Base-by-base conservation (phyloP, 1,140 invertebrate species). In the Philopotamus ludificatus region DNA sequence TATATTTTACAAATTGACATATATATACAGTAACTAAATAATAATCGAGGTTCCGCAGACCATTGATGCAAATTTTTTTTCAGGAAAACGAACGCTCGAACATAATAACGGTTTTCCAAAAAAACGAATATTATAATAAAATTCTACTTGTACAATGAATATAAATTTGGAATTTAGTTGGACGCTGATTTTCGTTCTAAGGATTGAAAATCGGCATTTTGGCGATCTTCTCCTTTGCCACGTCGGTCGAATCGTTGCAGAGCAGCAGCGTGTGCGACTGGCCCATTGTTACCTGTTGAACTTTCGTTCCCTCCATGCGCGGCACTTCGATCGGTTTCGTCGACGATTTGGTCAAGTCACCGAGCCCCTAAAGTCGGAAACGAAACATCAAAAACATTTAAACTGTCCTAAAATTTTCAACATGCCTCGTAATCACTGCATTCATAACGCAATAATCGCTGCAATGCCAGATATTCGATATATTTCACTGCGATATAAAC, bases 251-350 rank as follows among this genome's bases (percentile, higher is more conserved):
- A 47, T 82, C 78, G 42, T 83, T 78, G 39, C 79, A 78, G 1
- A 84, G 72, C 7, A 95, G 77, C 62, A 94, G 75, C 0, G 91
- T 90, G 75, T 96, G 93, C 10, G 89, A 90, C 65, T 87, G 86
- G 15, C 94, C 94, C 85, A 93, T 92, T 7, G 90, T 78, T 12
- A 96, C 85, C 47, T 88, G 84, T 64, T 89, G 85, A 45, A 95
- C 85, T 75, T 93, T 89, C 22, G 93, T 79, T 41, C 89, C 90
- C 49, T 92, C 89, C 71, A 96, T 78, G 25, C 87, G 86, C 66
- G 88, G 91, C 12, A 95, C 91, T 81, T 96, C 94, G 77, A 92
- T 90, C n/a, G 94, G 93, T 28, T 84, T 85, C 2, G 93, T 91
- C 12, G 91, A 91, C 0, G 92, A 94, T 74, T 93, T 94, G 72